These are phyloP conservation scores for Orussus abietinus DNA, from an alignment of 1,140 invertebrate species.

Conservation along the genomic window DNA sequence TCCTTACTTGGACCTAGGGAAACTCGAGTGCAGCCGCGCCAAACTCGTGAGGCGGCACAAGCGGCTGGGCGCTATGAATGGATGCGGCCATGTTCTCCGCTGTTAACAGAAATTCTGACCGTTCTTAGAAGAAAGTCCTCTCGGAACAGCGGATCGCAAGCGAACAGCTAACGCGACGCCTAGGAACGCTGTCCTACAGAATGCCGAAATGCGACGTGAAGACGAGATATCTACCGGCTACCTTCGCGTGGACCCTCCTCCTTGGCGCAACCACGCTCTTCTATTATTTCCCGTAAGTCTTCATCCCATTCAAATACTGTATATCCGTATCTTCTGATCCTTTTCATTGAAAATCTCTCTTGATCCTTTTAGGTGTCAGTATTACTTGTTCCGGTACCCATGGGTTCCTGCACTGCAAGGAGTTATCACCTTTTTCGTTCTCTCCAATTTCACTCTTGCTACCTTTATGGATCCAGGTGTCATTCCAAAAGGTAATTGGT, in stretches of 20 bases:
- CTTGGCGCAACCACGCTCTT: constrained; percentile 87
- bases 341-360: constrained; percentile 17
- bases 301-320: constrained; percentile 3
- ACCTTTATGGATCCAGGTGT: constrained; percentile 99
- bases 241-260: constrained; percentile 92
- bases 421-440: constrained; percentile 92
- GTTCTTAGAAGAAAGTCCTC: constrained; percentile 18
- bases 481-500: constrained; percentile 93
- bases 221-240: constrained; percentile 91
- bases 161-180: constrained; percentile 3
- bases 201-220: constrained; percentile 92
- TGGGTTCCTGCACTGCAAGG: constrained; percentile 91
- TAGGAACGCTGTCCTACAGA: constrained; percentile 47
- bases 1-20: no score
- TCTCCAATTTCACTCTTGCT: constrained; percentile 96
- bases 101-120: constrained; percentile 47
- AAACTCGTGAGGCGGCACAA: no score
- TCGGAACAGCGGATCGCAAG: background rate
- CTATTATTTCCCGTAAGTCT: constrained; percentile 95
- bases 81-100: constrained; percentile 53
- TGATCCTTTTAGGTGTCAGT: constrained; percentile 73
- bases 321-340: background rate
- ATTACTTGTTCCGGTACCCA: constrained; percentile 74
- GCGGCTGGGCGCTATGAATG: constrained; percentile 42
- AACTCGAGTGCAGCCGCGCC: no score